Conservation (phyloP, 2,113 vertebrate genomes). For the Sorex fumeus region DNA sequence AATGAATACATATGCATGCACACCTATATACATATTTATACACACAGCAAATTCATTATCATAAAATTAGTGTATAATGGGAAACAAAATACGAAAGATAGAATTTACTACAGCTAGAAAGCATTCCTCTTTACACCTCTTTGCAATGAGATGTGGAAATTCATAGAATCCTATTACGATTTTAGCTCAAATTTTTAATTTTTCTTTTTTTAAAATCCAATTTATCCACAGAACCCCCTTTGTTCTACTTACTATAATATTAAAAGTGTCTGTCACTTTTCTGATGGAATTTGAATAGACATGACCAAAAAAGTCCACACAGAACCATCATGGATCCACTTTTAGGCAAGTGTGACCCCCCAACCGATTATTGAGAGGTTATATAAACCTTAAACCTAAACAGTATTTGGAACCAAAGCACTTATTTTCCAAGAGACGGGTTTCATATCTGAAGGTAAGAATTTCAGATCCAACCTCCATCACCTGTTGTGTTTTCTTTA, state of each 20-base stretch:
- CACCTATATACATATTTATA: not conserved
- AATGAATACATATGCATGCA: not conserved
- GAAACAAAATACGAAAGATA: conserved; percentile 7
- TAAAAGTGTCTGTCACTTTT: not conserved
- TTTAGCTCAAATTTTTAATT: not conserved
- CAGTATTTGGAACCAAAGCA: conserved; percentile 25
- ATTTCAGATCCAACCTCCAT: not conserved
- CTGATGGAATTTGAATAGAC: not conserved
- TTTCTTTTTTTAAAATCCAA: conserved; percentile 17
- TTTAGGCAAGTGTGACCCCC: conserved; percentile 30
- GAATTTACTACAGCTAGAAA: not conserved
- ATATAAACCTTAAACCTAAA: conserved; percentile 43
- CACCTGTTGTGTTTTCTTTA: not conserved
- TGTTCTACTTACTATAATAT: not conserved
- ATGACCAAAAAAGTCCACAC: conserved; percentile 22
- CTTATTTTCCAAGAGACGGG: not conserved
- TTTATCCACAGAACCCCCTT: conserved; percentile 24
- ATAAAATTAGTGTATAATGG: not conserved
- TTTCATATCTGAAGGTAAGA: conserved; percentile 3
- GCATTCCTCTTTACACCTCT: not conserved
- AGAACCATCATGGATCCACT: not conserved
- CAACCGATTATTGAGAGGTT: conserved; percentile 13
- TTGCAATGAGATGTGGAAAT: conserved; percentile 40
- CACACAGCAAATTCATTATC: not conserved
- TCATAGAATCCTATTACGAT: not conserved